Percentiles rank a stretch among this genome's conserved stretches.
Conservation (phyloP, 2,113 vertebrate genomes). For the Callithrix jacchus region DNA sequence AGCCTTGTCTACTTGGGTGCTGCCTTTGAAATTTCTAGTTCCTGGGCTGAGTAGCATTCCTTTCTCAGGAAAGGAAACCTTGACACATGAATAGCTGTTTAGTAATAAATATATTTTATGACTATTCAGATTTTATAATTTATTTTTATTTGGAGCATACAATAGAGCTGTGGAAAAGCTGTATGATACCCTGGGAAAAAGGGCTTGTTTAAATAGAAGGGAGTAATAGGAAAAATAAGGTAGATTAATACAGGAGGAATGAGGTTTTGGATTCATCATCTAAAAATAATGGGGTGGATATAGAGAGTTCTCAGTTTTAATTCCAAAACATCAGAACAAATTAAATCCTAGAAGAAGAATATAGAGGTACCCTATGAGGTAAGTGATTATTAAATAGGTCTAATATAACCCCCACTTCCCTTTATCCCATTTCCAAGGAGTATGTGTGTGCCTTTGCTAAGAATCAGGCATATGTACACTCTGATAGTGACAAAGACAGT, state of each 20-base stretch:
- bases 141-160: slow-evolving; percentile 28
- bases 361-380: not conserved
- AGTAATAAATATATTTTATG: not conserved
- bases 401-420: not conserved
- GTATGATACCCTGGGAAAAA: not conserved
- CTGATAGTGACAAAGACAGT: not conserved
- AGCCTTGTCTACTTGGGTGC: not conserved
- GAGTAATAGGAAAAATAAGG: not conserved
- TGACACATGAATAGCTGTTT: not conserved
- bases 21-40: not conserved
- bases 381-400: not conserved
- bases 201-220: not conserved
- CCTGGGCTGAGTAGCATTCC: not conserved
- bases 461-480: not conserved
- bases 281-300: not conserved
- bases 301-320: slow-evolving; percentile 1
- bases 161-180: not conserved
- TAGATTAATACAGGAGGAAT: not conserved
- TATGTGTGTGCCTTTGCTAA: not conserved
- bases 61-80: not conserved
- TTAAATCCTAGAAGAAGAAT: not conserved
- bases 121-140: not conserved
- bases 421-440: not conserved
- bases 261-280: not conserved
- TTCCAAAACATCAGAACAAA: not conserved